Base-by-base conservation (phyloP, 2,888 invertebrate species). In the Epistrophe grossulariae region DNA sequence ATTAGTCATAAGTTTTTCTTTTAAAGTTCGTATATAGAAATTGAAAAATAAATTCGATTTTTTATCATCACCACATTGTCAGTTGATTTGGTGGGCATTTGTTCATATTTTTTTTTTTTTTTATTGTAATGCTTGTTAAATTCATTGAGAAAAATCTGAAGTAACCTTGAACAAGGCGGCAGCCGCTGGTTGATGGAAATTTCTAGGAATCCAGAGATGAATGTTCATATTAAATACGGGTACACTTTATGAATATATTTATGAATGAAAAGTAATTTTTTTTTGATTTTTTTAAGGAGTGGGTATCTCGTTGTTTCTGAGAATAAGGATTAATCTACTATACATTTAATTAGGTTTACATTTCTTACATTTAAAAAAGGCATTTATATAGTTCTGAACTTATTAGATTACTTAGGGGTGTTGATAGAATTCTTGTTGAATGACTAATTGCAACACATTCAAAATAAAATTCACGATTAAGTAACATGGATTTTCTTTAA, bases 1-100 rank as follows among this genome's bases (percentile, higher is more conserved):
- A 64, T 64, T 64, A 64, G 64, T 64, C 64, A 64, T 64, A 15
- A 45, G 17, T n/a, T 45, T 64, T 64, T 48, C 64, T 45, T 64
- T 48, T 0, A 45, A 4, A 45, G 11, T 64, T 64, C 64, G n/a
- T 17, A 31, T 31, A 31, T 31, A 28, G 28, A 64, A 64, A 64
- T 10, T 64, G 64, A 31, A 59, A 59, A 59, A 11, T 45, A 4
- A 17, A 45, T 64, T 31, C 45, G 31, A 64, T 64, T 64, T 45
- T 48, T 45, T 31, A 45, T 64, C 17, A 43, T 6, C n/a, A n/a
- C 28, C 5, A 10, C 1, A 10, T 1, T 57, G 57, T 31, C 57
- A 31, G 17, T 31, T 31, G 4, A 2, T 24, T 24, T 10, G 13
- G 24, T 52, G 1, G 17, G 38, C 13, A 19, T 40, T 19, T 60